Evolutionary conservation across 2,113 vertebrate species (phyloP).

Genomic region (Lophotis ruficrista): DNA sequence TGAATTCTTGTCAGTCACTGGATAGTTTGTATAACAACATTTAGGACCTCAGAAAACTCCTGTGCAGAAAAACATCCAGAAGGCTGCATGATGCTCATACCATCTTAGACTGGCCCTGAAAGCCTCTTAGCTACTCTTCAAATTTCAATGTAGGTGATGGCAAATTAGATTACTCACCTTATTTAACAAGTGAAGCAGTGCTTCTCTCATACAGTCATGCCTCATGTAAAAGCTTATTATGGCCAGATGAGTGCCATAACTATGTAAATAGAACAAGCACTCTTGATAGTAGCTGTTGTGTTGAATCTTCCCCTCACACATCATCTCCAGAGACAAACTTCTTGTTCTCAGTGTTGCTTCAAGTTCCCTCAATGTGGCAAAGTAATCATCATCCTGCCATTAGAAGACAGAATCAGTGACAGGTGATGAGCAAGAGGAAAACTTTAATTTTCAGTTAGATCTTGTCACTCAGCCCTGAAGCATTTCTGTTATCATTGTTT

Average conservation of each 20-base stretch:
- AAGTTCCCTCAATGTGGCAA: slow-evolving; percentile 88
- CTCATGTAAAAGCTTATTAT: slow-evolving; percentile 92
- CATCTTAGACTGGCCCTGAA: background rate
- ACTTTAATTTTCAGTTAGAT: background rate
- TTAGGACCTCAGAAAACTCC: background rate
- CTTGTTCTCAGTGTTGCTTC: slow-evolving; percentile 82
- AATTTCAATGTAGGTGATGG: background rate
- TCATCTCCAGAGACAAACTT: slow-evolving; percentile 75
- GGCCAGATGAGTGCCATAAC: slow-evolving; percentile 89
- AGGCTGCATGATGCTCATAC: background rate
- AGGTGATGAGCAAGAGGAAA: background rate
- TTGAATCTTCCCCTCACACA: slow-evolving; percentile 78
- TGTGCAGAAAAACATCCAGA: background rate
- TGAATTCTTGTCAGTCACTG: background rate
- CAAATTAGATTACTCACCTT: slow-evolving; percentile 78
- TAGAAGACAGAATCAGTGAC: background rate
- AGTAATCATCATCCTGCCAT: slow-evolving; percentile 86
- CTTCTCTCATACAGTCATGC: slow-evolving; percentile 87
- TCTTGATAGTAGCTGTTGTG: slow-evolving; percentile 85
- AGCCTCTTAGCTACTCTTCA: background rate
- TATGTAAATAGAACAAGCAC: slow-evolving; percentile 91
- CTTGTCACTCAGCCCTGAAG: background rate
- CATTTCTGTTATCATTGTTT: background rate
- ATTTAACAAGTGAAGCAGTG: slow-evolving; percentile 85
- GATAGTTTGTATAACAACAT: background rate